Percentiles rank a stretch among this genome's conserved stretches.
These are phyloP conservation scores for Rhopalosiphum nymphaeae DNA, from an alignment of 2,888 invertebrate genomes.

Conservation along the genomic window DNA sequence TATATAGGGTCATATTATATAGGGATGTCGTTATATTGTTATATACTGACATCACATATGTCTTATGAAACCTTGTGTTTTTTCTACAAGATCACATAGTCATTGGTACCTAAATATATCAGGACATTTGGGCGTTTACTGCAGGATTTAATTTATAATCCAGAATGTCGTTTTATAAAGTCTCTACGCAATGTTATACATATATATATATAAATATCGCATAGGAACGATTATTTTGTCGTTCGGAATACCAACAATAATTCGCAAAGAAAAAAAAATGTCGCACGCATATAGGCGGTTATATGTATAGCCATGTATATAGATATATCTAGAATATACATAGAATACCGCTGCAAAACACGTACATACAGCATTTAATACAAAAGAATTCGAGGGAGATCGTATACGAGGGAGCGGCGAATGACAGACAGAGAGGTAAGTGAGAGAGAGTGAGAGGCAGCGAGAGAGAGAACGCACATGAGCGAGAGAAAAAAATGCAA, in stretches of 20 bases:
- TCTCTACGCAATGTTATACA: background rate
- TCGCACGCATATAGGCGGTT: background rate
- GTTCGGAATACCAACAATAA: background rate
- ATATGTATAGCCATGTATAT: too few relatives aligned
- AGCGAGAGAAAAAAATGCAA: background rate
- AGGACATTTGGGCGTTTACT: background rate
- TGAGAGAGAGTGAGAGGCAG: background rate
- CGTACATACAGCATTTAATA: background rate
- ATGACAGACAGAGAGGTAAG: background rate
- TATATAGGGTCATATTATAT: background rate
- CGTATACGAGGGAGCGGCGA: background rate
- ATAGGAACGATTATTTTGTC: background rate
- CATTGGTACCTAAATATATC: background rate
- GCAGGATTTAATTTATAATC: background rate
- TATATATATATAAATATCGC: background rate
- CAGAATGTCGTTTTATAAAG: background rate
- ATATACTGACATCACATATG: background rate
- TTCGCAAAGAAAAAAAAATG: background rate
- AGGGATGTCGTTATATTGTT: background rate
- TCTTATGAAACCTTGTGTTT: background rate
- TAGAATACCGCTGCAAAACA: background rate
- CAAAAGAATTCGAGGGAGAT: slow-evolving; percentile 4
- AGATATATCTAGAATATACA: background rate
- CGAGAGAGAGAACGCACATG: background rate
- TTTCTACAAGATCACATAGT: background rate